Conservation (phyloP, 1,140 invertebrate genomes). For the Meloidogyne floridensis region DNA sequence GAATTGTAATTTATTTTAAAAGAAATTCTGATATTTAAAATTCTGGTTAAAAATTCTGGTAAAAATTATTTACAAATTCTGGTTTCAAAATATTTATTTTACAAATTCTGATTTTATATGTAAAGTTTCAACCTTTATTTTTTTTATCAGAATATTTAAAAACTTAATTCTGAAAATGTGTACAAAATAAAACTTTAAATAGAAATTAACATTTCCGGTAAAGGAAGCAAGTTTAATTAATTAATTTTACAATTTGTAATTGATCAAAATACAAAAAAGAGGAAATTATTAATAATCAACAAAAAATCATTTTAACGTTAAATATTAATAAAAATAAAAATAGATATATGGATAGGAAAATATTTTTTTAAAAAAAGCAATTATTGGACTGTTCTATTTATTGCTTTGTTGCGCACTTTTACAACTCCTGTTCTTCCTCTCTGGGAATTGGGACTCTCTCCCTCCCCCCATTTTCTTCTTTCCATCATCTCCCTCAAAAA, state of each 20-base stretch:
- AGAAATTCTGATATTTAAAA: too few relatives aligned
- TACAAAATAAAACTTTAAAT: background rate
- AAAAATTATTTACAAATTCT: too few relatives aligned
- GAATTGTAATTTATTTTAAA: too few relatives aligned
- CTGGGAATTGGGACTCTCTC: background rate
- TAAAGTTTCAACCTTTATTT: background rate
- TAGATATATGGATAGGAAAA: background rate
- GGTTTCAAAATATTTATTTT: too few relatives aligned
- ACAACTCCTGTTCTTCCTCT: background rate
- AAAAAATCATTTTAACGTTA: background rate
- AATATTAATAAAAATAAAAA: background rate
- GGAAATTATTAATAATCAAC: background rate
- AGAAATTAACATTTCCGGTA: background rate
- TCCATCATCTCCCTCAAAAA: too few relatives aligned
- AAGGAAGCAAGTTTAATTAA: background rate
- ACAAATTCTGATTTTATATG: too few relatives aligned
- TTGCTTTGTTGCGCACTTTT: slow-evolving; percentile 8
- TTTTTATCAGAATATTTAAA: background rate
- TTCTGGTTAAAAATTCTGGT: too few relatives aligned
- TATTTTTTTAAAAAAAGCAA: background rate
- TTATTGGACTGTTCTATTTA: slow-evolving; percentile 3
- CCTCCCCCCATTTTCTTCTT: background rate
- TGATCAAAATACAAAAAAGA: background rate
- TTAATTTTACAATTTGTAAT: background rate
- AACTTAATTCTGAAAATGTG: background rate